Evolutionary conservation across 1,140 invertebrate species (phyloP).

Genomic region (Liolophura sinensis): DNA sequence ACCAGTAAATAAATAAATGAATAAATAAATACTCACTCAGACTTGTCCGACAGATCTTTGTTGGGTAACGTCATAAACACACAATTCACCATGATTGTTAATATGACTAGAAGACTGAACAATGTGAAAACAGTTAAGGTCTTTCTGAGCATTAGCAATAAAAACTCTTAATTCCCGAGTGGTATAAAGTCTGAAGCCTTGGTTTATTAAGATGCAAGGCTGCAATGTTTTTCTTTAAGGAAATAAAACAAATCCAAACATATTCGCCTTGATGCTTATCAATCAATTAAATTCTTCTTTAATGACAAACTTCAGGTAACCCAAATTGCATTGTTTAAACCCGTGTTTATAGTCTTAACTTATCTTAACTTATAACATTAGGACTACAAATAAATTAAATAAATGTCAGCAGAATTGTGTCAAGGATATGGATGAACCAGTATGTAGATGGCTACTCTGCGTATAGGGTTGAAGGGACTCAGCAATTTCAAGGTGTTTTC

Average conservation of each 20-base stretch:
- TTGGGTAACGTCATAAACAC: constrained; percentile 83
- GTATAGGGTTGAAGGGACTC: constrained; percentile 95
- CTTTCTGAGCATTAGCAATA: background rate
- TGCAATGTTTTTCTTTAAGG: no score
- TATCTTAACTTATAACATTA: no score
- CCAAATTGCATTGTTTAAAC: no score
- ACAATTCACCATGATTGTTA: constrained; percentile 95
- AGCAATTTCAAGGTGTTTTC: constrained; percentile 93
- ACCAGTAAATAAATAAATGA: background rate
- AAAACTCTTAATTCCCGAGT: no score
- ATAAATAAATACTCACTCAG: constrained; percentile 37
- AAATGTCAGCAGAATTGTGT: background rate
- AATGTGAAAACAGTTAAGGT: constrained; percentile 59
- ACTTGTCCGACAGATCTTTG: constrained; percentile 15
- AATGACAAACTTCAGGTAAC: no score
- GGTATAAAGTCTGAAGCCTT: no score
- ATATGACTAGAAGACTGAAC: constrained; percentile 95
- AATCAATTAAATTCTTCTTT: no score
- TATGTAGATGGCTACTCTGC: constrained; percentile 95
- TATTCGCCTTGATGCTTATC: no score
- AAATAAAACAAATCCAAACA: no score
- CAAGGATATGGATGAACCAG: constrained; percentile 84
- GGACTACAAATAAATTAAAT: no score
- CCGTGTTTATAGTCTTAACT: no score
- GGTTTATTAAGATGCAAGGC: background rate